A percentile compares a stretch with the other conserved stretches of the same genome.
Evolutionary conservation across 2,888 invertebrate genomes (phyloP).

Genomic region (Brachylomia viminalis): DNA sequence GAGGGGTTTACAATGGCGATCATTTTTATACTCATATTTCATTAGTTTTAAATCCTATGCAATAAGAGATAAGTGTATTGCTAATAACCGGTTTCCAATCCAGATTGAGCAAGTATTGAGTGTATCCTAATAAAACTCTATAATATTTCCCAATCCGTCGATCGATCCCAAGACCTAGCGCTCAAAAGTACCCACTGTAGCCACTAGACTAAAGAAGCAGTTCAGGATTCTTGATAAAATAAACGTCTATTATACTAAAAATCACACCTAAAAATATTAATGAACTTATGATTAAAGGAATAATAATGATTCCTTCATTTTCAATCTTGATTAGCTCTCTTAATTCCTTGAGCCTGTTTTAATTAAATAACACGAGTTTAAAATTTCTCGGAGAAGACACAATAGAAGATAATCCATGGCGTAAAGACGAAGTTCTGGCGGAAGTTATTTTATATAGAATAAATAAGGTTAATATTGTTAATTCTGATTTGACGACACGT

Average conservation of each 20-base stretch:
- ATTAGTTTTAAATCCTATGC: too few species aligned
- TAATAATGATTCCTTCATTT: background rate
- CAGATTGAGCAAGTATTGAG: too few species aligned
- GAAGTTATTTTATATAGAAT: conserved; percentile 29
- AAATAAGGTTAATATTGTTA: too few species aligned
- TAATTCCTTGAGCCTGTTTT: conserved; percentile 40
- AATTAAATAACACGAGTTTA: conserved; percentile 58
- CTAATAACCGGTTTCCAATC: too few species aligned
- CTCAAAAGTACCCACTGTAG: accelerated
- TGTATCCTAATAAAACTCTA: too few species aligned
- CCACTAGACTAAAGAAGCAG: too few species aligned
- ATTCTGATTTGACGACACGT: too few species aligned
- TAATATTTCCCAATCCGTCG: too few species aligned
- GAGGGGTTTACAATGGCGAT: too few species aligned
- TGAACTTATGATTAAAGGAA: conserved; percentile 14
- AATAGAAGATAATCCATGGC: conserved; percentile 38
- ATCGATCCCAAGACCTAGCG: too few species aligned
- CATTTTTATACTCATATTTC: too few species aligned
- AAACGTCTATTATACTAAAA: background rate
- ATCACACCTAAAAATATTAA: background rate
- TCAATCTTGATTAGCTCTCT: conserved; percentile 30
- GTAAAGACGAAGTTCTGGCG: background rate
- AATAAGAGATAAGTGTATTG: too few species aligned
- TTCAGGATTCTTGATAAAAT: background rate
- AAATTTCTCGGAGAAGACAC: conserved; percentile 27